Conservation (phyloP, 2,797 vertebrate genomes). For the Myiotriccus ornatus region DNA sequence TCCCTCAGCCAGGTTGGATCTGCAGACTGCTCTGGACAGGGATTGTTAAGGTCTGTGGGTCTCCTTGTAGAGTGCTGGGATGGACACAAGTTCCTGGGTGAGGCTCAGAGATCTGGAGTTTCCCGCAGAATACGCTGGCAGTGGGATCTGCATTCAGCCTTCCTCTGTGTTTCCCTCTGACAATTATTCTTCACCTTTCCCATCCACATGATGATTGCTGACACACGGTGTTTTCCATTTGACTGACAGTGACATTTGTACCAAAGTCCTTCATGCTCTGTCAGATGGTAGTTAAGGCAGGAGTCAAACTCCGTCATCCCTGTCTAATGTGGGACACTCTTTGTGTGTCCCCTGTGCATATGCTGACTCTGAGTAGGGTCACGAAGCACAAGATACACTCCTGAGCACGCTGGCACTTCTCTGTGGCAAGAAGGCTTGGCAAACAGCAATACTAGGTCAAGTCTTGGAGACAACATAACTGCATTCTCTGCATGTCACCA, state of each 20-base stretch:
- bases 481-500: neutral
- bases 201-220: neutral
- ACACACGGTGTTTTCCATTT: neutral
- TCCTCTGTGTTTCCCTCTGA: neutral
- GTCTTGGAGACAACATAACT: neutral
- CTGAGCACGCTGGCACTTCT: neutral
- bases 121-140: rapidly evolving
- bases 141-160: neutral
- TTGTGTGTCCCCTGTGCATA: neutral
- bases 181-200: neutral
- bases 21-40: neutral
- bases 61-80: rapidly evolving
- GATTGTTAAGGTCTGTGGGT: neutral
- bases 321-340: neutral
- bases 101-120: neutral
- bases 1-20: neutral
- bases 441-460: neutral
- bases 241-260: neutral
- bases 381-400: neutral
- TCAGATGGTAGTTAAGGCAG: neutral
- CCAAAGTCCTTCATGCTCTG: neutral
- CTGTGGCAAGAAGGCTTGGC: neutral
- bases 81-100: neutral
- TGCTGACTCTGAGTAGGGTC: neutral
- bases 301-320: neutral